phyloP scores from a whole-genome alignment of 2,888 invertebrate genomes.

The Drosophila pseudotakahashii region DNA sequence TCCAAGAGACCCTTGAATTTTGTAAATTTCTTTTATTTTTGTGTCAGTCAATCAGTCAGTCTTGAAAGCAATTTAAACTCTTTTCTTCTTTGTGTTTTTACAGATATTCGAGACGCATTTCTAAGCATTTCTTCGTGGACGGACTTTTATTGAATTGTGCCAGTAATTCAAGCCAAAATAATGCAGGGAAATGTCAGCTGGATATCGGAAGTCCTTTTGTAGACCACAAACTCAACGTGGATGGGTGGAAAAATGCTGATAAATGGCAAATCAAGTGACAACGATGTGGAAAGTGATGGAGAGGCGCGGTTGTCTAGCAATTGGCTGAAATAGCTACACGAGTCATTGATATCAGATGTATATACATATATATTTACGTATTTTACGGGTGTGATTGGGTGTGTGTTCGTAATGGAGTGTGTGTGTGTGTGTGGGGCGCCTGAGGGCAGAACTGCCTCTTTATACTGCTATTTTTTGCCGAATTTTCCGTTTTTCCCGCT shows the following conservation, averaged over 20 bases:
- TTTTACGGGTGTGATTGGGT: slow-evolving; percentile 18
- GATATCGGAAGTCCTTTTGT: slow-evolving; percentile 17
- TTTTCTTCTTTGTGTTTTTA: slow-evolving; percentile 37
- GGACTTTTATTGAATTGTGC: slow-evolving; percentile 30
- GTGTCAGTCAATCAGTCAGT: neutral
- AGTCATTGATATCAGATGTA: slow-evolving; percentile 66
- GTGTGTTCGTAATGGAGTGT: slow-evolving; percentile 10
- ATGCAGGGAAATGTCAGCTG: slow-evolving; percentile 41
- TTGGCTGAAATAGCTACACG: slow-evolving; percentile 62
- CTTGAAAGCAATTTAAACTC: slow-evolving; percentile 10
- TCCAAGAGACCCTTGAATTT: neutral
- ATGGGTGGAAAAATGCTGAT: slow-evolving; percentile 54
- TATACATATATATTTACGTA: slow-evolving; percentile 18
- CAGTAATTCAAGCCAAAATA: slow-evolving; percentile 40
- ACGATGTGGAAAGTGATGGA: slow-evolving; percentile 61
- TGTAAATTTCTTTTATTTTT: neutral
- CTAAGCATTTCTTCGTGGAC: slow-evolving; percentile 50
- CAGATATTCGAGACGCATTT: slow-evolving; percentile 81
- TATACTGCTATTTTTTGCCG: slow-evolving; percentile 30
- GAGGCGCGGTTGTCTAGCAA: slow-evolving; percentile 51
- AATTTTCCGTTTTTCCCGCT: slow-evolving; percentile 33
- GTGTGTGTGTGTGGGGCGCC: slow-evolving; percentile 14
- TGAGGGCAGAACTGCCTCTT: slow-evolving; percentile 17
- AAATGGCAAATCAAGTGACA: slow-evolving; percentile 79
- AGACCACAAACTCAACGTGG: slow-evolving; percentile 7